phyloP scores from a whole-genome alignment of 2,113 vertebrate genomes.

The Platycercus adscitus region DNA sequence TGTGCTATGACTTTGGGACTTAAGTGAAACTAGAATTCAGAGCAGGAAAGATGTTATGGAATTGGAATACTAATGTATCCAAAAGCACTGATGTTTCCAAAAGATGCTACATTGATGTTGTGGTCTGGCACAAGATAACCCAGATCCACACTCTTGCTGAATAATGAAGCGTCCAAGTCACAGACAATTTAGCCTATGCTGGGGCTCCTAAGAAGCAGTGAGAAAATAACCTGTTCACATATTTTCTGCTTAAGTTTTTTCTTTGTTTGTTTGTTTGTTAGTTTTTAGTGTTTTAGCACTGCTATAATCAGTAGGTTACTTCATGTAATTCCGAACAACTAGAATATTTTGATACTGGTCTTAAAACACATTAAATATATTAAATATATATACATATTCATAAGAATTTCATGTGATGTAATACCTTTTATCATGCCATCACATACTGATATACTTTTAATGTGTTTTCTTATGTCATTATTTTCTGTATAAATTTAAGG shows the following conservation, averaged over 20 bases:
- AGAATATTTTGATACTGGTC: background rate
- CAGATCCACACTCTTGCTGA: background rate
- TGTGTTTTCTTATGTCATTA: background rate
- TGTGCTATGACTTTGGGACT: background rate
- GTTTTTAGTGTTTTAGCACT: background rate
- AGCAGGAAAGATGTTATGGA: background rate
- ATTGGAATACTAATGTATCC: background rate
- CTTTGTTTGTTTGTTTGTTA: background rate
- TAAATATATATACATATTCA: background rate
- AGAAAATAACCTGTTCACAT: background rate
- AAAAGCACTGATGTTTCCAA: background rate
- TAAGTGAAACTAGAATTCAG: background rate
- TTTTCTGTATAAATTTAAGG: background rate
- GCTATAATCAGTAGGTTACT: background rate
- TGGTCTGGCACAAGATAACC: background rate
- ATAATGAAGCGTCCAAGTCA: background rate
- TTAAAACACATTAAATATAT: background rate
- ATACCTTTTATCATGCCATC: background rate
- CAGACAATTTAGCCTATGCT: background rate
- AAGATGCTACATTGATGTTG: background rate
- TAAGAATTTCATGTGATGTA: background rate
- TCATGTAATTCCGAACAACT: background rate
- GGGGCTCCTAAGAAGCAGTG: background rate
- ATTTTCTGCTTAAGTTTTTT: background rate
- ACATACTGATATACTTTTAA: background rate